A percentile compares a stretch with the other conserved stretches of the same genome.
Evolutionary conservation across 2,888 invertebrate species (phyloP).

Genomic region (Oxystoma pomonae): DNA sequence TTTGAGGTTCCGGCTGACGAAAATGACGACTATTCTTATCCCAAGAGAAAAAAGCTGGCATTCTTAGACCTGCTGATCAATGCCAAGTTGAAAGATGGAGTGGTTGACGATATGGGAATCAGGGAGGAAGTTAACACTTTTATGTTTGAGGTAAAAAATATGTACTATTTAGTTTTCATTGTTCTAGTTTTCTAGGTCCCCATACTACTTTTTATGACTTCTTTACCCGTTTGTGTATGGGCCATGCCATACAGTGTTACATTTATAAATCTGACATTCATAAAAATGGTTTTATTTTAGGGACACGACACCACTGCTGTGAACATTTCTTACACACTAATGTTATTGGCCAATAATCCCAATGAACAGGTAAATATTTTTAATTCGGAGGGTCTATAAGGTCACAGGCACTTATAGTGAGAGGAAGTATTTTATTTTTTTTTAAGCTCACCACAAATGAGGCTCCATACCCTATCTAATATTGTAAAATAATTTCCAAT

Average conservation of each 20-base stretch:
- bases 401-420: not conserved
- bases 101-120: conserved; percentile 45
- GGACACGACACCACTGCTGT: conserved; percentile 62
- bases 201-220: too few species aligned
- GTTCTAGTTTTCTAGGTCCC: too few species aligned
- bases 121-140: conserved; percentile 61
- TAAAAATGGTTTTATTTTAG: too few species aligned
- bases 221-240: too few species aligned
- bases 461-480: too few species aligned
- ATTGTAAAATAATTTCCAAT: too few species aligned
- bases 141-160: conserved; percentile 43
- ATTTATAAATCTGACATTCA: too few species aligned
- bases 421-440: too few species aligned
- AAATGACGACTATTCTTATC: conserved; percentile 42
- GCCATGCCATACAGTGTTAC: too few species aligned
- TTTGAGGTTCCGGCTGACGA: conserved; percentile 11
- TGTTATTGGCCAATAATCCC: conserved; percentile 40
- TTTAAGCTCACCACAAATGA: too few species aligned
- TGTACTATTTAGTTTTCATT: not conserved
- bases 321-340: conserved; percentile 24
- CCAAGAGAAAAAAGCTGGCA: conserved; percentile 44
- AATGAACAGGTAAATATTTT: conserved; percentile 45
- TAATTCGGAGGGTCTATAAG: not conserved
- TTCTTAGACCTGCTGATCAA: conserved; percentile 32
- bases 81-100: conserved; percentile 23